phyloP scores from a whole-genome alignment of 2,888 invertebrate genomes.

The Leucophenga montana region DNA sequence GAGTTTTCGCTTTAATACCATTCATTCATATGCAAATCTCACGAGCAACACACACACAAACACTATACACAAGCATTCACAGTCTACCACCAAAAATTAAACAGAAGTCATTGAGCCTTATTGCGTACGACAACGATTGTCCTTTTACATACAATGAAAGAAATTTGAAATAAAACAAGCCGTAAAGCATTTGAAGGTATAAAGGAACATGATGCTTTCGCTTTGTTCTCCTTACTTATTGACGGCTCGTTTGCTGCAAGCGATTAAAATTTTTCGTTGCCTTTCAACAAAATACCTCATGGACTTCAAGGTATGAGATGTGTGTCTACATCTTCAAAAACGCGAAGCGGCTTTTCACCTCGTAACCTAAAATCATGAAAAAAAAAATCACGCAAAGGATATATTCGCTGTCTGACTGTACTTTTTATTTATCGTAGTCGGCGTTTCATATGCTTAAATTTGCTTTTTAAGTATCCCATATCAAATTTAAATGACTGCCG shows the following conservation, averaged over 20 bases:
- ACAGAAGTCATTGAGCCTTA: slow-evolving; percentile 20
- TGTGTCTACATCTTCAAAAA: slow-evolving; percentile 13
- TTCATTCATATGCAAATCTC: slow-evolving; percentile 66
- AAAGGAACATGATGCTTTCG: slow-evolving; percentile 5
- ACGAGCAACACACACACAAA: too few relatives aligned
- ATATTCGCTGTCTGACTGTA: slow-evolving; percentile 45
- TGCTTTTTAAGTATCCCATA: slow-evolving; percentile 52
- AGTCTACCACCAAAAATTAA: slow-evolving; percentile 33
- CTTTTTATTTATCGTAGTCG: slow-evolving; percentile 43
- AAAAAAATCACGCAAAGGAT: slow-evolving; percentile 17
- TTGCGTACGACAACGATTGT: too few relatives aligned
- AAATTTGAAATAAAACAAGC: too few relatives aligned
- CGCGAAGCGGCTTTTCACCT: slow-evolving; percentile 57
- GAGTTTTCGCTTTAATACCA: slow-evolving; percentile 58
- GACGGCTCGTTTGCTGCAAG: slow-evolving; percentile 53
- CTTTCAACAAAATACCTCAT: slow-evolving; percentile 35
- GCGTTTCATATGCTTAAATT: slow-evolving; percentile 28
- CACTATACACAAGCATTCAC: slow-evolving; percentile 5
- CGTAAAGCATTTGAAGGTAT: background rate
- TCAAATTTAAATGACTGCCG: slow-evolving; percentile 61
- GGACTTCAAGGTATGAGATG: slow-evolving; percentile 40
- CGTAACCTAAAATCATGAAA: slow-evolving; percentile 48
- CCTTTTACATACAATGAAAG: too few relatives aligned
- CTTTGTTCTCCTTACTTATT: slow-evolving; percentile 33
- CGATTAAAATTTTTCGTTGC: slow-evolving; percentile 58